These are phyloP conservation scores for Tympanoctomys barrerae DNA, from an alignment of 2,797 vertebrate genomes.

Conservation along the genomic window DNA sequence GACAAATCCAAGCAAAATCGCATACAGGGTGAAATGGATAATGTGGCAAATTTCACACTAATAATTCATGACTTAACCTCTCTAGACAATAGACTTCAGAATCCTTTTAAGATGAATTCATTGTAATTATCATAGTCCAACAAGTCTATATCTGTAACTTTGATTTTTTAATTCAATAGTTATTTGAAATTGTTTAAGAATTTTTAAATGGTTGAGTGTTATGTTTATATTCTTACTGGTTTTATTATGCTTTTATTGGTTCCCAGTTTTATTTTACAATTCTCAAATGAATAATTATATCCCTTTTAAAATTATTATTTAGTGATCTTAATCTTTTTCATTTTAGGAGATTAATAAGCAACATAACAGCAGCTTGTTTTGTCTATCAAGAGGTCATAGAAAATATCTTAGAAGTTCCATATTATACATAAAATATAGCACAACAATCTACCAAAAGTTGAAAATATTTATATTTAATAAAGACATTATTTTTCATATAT, in stretches of 20 bases:
- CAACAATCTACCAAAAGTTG: neutral
- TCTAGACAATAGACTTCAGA: neutral
- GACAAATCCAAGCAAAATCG: neutral
- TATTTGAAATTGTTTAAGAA: neutral
- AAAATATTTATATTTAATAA: neutral
- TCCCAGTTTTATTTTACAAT: neutral
- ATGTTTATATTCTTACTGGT: neutral
- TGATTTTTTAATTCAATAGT: slow-evolving; percentile 40
- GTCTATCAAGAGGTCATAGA: neutral
- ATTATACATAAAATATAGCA: neutral
- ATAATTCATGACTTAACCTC: slow-evolving; percentile 28
- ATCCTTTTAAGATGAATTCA: neutral
- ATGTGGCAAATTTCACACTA: slow-evolving; percentile 11
- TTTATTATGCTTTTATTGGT: neutral
- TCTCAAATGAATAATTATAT: neutral
- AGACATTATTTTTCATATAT: neutral
- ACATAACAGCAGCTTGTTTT: neutral
- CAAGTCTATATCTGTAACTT: neutral
- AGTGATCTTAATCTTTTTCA: neutral
- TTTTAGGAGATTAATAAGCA: neutral
- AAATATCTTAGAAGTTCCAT: neutral
- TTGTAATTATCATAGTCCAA: neutral
- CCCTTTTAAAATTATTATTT: neutral
- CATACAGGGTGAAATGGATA: neutral
- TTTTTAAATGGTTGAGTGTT: neutral